Evolutionary conservation across 2,113 vertebrate genomes (phyloP).

Genomic region (Phylloscopus trochilus): DNA sequence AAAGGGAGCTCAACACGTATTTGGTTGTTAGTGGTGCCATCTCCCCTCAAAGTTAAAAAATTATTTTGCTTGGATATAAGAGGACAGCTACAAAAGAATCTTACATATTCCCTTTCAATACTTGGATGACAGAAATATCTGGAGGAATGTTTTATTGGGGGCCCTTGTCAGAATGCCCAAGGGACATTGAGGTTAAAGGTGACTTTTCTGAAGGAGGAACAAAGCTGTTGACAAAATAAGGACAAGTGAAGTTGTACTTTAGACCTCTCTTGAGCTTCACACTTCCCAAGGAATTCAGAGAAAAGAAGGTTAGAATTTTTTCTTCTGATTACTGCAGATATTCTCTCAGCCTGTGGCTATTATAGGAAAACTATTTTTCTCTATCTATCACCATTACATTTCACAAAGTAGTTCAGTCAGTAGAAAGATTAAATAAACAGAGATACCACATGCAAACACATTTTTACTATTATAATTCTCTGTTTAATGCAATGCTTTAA

Average conservation of each 20-base stretch:
- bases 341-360: background rate
- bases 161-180: background rate
- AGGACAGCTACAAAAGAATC: background rate
- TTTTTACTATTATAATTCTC: constrained; percentile 51
- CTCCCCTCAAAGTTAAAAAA: background rate
- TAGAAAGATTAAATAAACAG: background rate
- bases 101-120: background rate
- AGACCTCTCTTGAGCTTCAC: background rate
- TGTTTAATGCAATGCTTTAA: constrained; percentile 41
- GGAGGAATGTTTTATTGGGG: background rate
- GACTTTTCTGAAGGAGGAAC: background rate
- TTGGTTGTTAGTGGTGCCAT: background rate
- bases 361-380: background rate
- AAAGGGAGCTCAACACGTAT: background rate
- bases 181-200: background rate
- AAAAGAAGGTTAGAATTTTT: background rate
- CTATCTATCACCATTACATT: background rate
- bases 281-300: background rate
- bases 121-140: background rate
- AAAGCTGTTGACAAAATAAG: background rate
- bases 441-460: constrained; percentile 36
- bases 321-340: background rate
- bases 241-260: background rate
- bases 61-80: background rate
- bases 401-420: background rate